Evolutionary conservation across 2,888 invertebrate genomes (phyloP), one percentile per base, ranked within the genome.

Genomic region (Drosophila lacicola): DNA sequence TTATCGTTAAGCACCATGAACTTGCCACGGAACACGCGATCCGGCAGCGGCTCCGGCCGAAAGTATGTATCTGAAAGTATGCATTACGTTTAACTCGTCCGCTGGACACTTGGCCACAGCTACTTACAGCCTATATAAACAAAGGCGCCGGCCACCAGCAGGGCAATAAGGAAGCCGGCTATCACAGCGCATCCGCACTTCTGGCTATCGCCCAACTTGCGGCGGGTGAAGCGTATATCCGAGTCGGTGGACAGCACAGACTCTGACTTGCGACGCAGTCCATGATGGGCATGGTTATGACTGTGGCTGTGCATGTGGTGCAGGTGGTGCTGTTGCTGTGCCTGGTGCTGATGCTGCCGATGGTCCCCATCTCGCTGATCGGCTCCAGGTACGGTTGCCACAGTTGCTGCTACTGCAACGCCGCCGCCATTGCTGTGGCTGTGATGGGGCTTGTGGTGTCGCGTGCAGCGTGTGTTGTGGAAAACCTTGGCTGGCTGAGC

Each of bases 161-260:
- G 94, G 74, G 97, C 95, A 71, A 97, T 94, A 54, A 98, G 94
- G 90, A 97, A 95, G 17, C 96, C 96, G 36, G 97, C 96, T 67
- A 97, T 94, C 64, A 97, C 96, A 85, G 96, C 97, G 92, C 97
- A 97, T 87, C 97, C 97, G 85, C 97, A 97, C 90, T 96, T 95
- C 92, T 97, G 96, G 79, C 97, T 96, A 60, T 96, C 95, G 77
- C 96, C 96, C 80, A 97, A 94, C 93, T 97, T 97, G 88, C 96
- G 95, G 57, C 96, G 94, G 14, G 97, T 97, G 93, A 97, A 97
- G 79, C 97, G 94, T 91, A 97, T 97, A 92, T 97, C 97, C 85
- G 97, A 97, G 93, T 97, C 96, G 78, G 96, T 96, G 0, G 97
- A 96, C 85, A 96, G 93, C 65, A 97, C 96, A 37, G 97, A 97